Evolutionary conservation across 2,113 vertebrate species (phyloP), one percentile per base, ranked within the genome.

Genomic region (Corythoichthys haematopterus): DNA sequence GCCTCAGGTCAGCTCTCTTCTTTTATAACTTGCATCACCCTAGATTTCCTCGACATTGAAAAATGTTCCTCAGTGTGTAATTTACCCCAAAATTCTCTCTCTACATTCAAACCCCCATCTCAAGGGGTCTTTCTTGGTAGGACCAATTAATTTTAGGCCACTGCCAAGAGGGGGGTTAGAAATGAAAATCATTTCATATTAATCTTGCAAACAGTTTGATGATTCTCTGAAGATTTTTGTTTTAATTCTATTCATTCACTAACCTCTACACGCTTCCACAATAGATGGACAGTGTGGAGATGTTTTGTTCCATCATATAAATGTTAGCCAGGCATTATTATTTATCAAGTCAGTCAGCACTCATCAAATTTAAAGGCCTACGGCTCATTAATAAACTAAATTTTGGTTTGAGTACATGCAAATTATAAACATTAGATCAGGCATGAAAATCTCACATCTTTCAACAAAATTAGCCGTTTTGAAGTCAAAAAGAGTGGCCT

Each of bases 111-210:
- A 33, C 66, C 68, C 74, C 80, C 77, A 72, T 90, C 89, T 89
- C 88, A 68, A 69, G 84, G 77, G 89, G 72, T 79, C 74, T 83
- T 76, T 80, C 81, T 85, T 79, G 72, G 82, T 76, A 78, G 63
- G 79, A 88, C 90, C 84, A 85, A 88, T 90, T 90, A 79, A 91
- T 90, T 91, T 88, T 85, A 80, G 87, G 86, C 88, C 85, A 86
- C 72, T 74, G 85, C 88, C 88, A 74, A 78, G 76, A 28, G 86
- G 90, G 84, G 82, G 84, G 78, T 77, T 82, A 66, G 76, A 90
- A 89, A 90, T 90, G 84, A 90, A 90, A 87, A 84, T 65, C 0
- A 75, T 84, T 84, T 79, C 87, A 84, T 83, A 88, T 87, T 85
- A 80, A 85, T 82, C 79, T 64, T 80, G 55, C 75, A 82, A 85